phyloP scores from a whole-genome alignment of 2,797 vertebrate genomes.

The Phoxinus dragarum region DNA sequence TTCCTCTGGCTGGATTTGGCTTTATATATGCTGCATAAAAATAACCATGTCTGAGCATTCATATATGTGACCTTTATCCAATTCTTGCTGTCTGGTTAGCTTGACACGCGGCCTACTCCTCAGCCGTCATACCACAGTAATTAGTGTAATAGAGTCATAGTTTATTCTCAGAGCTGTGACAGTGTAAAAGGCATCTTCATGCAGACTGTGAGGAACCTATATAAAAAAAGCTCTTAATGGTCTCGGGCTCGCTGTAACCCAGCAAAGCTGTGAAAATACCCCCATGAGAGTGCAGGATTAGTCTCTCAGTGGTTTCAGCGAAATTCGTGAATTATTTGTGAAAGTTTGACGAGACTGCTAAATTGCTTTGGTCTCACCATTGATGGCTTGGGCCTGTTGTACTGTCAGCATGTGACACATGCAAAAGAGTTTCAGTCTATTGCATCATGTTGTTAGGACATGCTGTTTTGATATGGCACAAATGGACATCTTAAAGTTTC shows the following conservation, averaged over 20 bases:
- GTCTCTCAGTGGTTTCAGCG: not conserved
- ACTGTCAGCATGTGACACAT: conserved; percentile 46
- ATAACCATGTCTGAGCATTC: conserved; percentile 68
- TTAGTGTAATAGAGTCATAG: conserved; percentile 69
- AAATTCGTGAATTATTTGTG: conserved; percentile 31
- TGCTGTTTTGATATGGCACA: conserved; percentile 40
- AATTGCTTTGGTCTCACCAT: conserved; percentile 37
- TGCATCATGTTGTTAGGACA: conserved; percentile 54
- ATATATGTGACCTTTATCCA: conserved; percentile 59
- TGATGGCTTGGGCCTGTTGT: conserved; percentile 36
- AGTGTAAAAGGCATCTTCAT: conserved; percentile 21
- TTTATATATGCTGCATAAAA: conserved; percentile 55
- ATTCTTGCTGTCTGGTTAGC: conserved; percentile 72
- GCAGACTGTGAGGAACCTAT: not conserved
- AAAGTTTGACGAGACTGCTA: conserved; percentile 11
- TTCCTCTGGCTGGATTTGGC: not conserved
- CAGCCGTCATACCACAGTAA: conserved; percentile 77
- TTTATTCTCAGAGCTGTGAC: conserved; percentile 46
- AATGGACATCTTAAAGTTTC: conserved; percentile 34
- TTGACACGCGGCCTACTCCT: conserved; percentile 71
- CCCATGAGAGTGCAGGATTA: conserved; percentile 32
- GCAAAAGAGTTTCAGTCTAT: conserved; percentile 45
- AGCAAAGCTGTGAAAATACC: conserved; percentile 21
- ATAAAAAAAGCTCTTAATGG: conserved; percentile 47
- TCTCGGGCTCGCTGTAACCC: conserved; percentile 12